Evolutionary conservation across 2,113 vertebrate species (phyloP), one percentile per base, ranked within the genome.

Genomic region (Myrmophylax atrothorax): DNA sequence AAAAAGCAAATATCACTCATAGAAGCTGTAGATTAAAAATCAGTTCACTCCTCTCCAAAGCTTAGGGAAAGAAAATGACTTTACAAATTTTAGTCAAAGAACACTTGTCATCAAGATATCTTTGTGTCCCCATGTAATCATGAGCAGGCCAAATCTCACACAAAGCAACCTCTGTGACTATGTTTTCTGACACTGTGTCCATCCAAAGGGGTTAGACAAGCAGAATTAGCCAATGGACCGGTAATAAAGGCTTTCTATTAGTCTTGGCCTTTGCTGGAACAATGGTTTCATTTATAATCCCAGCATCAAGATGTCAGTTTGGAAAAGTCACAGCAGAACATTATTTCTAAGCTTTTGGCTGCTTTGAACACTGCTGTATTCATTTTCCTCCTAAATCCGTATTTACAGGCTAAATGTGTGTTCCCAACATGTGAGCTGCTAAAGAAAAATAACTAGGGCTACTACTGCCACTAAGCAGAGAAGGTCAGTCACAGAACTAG

Each of bases 241-340:
- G 58, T 95, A 93, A 97, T 95, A 97, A 96, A 96, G 95, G 92
- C 83, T 97, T 96, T 96, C 96, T 97, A 97, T 97, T 93, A 94
- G 91, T 50, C 75, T 81, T 90, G 84, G 93, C 78, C 55, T 90
- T 91, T 87, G 37, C 85, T 73, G 53, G 78, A 87, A 97, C 91
- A 96, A 97, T 96, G 89, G 84, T 69, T 92, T 95, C 95, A 96
- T 97, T 97, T 95, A 96, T 96, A 97, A 95, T 96, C 87, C 49
- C 88, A 94, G 60, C 88, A 87, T 87, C 88, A 93, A 96, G 88
- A 95, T 91, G 92, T 92, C 86, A 96, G 88, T 95, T 94, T 94
- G 87, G 95, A 97, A 96, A 80, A 97, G 93, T 91, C 92, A 97
- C 96, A 96, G 94, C 93, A 95, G 85, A 96, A 92, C 84, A 33